A percentile compares a stretch with the other conserved stretches of the same genome.
These are phyloP conservation scores for Hirtodrosophila cameraria DNA, from an alignment of 2,888 invertebrate species.

Conservation along the genomic window DNA sequence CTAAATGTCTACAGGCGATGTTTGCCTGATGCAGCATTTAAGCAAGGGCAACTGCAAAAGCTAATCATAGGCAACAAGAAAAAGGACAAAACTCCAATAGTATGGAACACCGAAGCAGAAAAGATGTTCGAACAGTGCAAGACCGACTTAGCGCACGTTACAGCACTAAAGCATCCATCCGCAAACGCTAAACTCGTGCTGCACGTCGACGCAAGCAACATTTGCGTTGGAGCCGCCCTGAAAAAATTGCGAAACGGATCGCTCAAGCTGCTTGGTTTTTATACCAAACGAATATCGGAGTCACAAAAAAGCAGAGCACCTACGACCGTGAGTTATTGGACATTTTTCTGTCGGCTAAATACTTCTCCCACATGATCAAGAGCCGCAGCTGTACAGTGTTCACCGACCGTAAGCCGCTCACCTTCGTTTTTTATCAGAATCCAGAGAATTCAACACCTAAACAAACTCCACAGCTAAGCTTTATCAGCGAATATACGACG, in stretches of 20 bases:
- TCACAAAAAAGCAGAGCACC: conserved; percentile 11
- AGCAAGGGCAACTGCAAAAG: conserved; percentile 31
- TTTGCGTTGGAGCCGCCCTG: conserved; percentile 31
- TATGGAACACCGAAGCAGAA: conserved; percentile 32
- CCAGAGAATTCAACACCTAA: too few species aligned
- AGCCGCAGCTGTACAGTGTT: too few species aligned
- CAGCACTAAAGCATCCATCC: conserved; percentile 17
- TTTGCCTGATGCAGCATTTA: conserved; percentile 28
- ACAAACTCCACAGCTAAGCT: too few species aligned
- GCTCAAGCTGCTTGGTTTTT: conserved; percentile 11
- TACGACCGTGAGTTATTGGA: conserved; percentile 13
- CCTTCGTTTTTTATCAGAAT: too few species aligned
- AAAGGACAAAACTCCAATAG: conserved; percentile 31
- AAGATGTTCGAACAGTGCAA: conserved; percentile 38
- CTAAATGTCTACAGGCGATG: conserved; percentile 36
- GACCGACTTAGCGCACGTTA: conserved; percentile 17
- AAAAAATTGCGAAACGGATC: conserved; percentile 8
- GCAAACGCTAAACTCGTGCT: conserved; percentile 30
- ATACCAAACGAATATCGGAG: conserved; percentile 6
- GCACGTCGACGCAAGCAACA: conserved; percentile 40
- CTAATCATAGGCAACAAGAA: conserved; percentile 32
- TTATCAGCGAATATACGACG: neutral
- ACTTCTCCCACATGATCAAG: too few species aligned
- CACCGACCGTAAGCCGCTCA: too few species aligned
- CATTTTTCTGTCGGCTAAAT: conserved; percentile 11